Conservation (phyloP, 2,113 vertebrate species). For the Bujurquina vittata region DNA sequence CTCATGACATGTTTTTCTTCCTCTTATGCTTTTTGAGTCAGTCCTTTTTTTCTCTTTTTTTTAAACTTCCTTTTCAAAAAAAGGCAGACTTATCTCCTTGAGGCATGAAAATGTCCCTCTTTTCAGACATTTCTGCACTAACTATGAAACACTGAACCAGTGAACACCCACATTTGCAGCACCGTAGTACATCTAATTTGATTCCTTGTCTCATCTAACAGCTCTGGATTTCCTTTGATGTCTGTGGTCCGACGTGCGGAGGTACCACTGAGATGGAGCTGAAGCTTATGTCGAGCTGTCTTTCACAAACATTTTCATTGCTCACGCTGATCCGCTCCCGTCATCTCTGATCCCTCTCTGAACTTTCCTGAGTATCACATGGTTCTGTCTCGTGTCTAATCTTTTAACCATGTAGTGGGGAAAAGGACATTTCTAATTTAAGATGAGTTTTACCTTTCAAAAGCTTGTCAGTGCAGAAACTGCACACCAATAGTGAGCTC, state of each 20-base stretch:
- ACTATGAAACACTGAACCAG: slow-evolving; percentile 62
- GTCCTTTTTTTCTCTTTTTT: background rate
- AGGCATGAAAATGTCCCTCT: slow-evolving; percentile 30
- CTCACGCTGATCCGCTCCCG: slow-evolving; percentile 36
- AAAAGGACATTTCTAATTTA: slow-evolving; percentile 36
- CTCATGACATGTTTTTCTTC: slow-evolving; percentile 5
- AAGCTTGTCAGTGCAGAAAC: slow-evolving; percentile 9
- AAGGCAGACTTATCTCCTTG: slow-evolving; percentile 18
- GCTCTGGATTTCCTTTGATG: slow-evolving; percentile 55
- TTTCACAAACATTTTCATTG: slow-evolving; percentile 26
- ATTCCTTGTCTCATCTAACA: slow-evolving; percentile 39
- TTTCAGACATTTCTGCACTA: slow-evolving; percentile 46
- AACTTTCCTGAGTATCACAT: slow-evolving; percentile 22
- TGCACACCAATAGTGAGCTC: slow-evolving; percentile 14
- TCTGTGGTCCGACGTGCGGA: slow-evolving; percentile 26
- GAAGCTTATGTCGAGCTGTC: slow-evolving; percentile 32
- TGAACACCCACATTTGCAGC: slow-evolving; percentile 46
- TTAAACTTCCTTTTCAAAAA: slow-evolving; percentile 2
- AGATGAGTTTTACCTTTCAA: slow-evolving; percentile 14
- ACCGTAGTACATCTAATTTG: slow-evolving; percentile 54
- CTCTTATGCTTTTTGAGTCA: slow-evolving; percentile 1
- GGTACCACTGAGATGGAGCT: slow-evolving; percentile 13
- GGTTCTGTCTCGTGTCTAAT: slow-evolving; percentile 34
- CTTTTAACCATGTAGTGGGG: slow-evolving; percentile 32
- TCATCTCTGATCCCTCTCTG: slow-evolving; percentile 33